A percentile compares a stretch with the other conserved stretches of the same genome.
Conservation (phyloP, 2,113 vertebrate species). For the Pholis gunnellus region DNA sequence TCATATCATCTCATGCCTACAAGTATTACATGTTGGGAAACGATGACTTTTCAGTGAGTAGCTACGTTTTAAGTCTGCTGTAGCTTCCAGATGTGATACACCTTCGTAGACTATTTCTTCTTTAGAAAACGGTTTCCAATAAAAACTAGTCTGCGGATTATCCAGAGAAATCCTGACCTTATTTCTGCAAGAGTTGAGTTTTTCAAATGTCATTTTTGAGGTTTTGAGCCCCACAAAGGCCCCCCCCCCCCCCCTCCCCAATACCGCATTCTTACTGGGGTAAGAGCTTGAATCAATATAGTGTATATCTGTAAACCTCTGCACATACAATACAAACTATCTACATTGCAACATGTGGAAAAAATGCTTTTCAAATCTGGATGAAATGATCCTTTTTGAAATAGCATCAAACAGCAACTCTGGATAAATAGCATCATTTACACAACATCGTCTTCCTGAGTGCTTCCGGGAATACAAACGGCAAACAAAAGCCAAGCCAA, state of each 20-base stretch:
- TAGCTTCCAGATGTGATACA: not conserved
- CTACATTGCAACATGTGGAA: not conserved
- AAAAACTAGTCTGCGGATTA: constrained; percentile 34
- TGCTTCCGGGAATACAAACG: constrained; percentile 45
- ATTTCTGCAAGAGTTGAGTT: constrained; percentile 26
- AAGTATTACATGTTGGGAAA: not conserved
- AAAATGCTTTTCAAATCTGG: not conserved
- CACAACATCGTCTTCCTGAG: constrained; percentile 25
- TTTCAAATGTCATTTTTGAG: constrained; percentile 45
- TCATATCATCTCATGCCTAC: no score
- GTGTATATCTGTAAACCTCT: not conserved
- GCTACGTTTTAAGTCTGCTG: not conserved
- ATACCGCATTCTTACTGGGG: not conserved
- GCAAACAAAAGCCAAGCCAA: constrained; percentile 56
- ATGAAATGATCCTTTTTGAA: constrained; percentile 12
- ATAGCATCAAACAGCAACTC: constrained; percentile 16
- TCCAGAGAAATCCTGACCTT: constrained; percentile 7
- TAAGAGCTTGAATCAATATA: constrained; percentile 6
- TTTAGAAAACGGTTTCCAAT: constrained; percentile 20
- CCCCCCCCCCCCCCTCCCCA: not conserved
- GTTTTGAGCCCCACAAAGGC: constrained; percentile 6
- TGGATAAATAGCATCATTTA: constrained; percentile 35
- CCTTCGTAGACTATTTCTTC: not conserved
- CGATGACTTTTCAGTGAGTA: no score
- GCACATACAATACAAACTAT: not conserved